Conservation (phyloP, 1,140 invertebrate species). For the Notospermus geniculatus region DNA sequence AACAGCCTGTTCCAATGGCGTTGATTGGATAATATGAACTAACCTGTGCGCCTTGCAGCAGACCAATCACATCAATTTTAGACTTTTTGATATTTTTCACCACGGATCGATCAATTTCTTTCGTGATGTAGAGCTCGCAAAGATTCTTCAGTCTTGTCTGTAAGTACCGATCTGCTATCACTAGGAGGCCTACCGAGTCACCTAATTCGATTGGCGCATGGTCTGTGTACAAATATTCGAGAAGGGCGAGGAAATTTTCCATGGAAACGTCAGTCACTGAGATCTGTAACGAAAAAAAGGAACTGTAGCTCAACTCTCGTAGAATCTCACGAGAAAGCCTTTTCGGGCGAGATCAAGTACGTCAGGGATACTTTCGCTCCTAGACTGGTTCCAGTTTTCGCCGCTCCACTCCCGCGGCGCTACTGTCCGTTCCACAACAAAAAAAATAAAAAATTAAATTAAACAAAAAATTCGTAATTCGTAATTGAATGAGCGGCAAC, state of each 20-base stretch:
- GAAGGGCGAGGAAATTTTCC: conserved; percentile 41
- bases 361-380: too few species aligned
- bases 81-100: conserved; percentile 41
- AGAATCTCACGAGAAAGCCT: too few species aligned
- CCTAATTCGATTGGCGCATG: conserved; percentile 45
- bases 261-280: conserved; percentile 27
- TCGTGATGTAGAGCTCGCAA: conserved; percentile 50
- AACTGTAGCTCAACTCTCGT: background rate
- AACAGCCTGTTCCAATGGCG: conserved; percentile 15
- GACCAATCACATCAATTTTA: conserved; percentile 47
- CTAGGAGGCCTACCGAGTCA: conserved; percentile 38
- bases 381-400: too few species aligned
- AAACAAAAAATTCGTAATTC: too few species aligned
- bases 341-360: too few species aligned
- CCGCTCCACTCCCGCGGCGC: too few species aligned
- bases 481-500: too few species aligned
- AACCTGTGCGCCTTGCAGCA: conserved; percentile 42
- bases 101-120: conserved; percentile 42
- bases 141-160: conserved; percentile 38
- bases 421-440: too few species aligned
- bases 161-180: conserved; percentile 43
- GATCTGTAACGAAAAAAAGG: conserved; percentile 27
- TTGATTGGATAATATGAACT: conserved; percentile 14
- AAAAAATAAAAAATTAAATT: too few species aligned
- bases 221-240: conserved; percentile 50